Percentiles rank a stretch among this genome's conserved stretches.
Conservation (phyloP, 1,140 invertebrate genomes). For the Protaetia brevitarsis region DNA sequence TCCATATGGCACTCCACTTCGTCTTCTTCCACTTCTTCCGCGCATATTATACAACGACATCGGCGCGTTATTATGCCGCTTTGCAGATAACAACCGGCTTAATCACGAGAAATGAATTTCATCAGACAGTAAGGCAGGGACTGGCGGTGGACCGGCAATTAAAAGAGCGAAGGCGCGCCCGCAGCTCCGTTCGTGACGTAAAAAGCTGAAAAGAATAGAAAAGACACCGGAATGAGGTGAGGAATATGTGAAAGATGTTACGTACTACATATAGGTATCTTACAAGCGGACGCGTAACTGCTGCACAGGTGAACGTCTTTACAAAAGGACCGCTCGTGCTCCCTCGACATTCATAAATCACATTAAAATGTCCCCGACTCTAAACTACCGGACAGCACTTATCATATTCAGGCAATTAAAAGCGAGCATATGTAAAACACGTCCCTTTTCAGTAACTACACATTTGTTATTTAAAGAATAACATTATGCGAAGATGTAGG, state of each 20-base stretch:
- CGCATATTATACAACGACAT: too few relatives aligned
- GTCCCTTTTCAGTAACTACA: constrained; percentile 27
- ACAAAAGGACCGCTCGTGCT: constrained; percentile 30
- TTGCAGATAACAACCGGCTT: not conserved
- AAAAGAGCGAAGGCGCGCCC: too few relatives aligned
- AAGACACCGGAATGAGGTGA: not conserved
- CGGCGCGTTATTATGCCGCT: not conserved
- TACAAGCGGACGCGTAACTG: not conserved
- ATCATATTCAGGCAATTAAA: constrained; percentile 38
- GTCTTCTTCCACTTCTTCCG: not conserved
- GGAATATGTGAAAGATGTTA: not conserved
- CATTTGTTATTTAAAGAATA: constrained; percentile 25
- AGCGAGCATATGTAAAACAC: constrained; percentile 40
- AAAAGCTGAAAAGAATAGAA: too few relatives aligned
- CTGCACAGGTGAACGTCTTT: constrained; percentile 30
- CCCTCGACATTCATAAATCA: constrained; percentile 32
- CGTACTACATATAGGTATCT: too few relatives aligned
- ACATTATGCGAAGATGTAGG: constrained; percentile 16
- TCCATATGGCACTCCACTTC: not conserved
- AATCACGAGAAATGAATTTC: too few relatives aligned
- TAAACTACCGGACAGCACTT: constrained; percentile 29
- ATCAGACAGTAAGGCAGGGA: too few relatives aligned
- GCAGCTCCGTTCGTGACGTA: too few relatives aligned
- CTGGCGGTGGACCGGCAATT: too few relatives aligned
- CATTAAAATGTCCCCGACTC: constrained; percentile 29